phyloP scores from a whole-genome alignment of 2,888 invertebrate species.

The Abrostola tripartita region DNA sequence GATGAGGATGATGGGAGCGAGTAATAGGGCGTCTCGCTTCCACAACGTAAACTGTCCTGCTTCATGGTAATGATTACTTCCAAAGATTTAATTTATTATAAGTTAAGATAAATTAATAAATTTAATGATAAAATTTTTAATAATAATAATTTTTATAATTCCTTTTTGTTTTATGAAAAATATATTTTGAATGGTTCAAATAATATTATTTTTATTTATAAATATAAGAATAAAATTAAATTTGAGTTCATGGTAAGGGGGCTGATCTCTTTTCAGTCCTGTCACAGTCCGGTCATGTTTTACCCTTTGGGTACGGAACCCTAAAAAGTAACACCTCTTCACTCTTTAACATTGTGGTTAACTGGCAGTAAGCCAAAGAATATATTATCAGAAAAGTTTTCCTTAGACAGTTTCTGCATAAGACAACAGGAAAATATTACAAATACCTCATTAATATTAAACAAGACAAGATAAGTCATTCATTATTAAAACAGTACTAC shows the following conservation, averaged over 20 bases:
- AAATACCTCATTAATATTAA: too few species aligned
- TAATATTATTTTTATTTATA: constrained; percentile 85
- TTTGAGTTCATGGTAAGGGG: too few species aligned
- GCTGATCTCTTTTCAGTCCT: too few species aligned
- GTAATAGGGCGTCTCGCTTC: too few species aligned
- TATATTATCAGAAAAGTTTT: background rate
- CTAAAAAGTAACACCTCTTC: too few species aligned
- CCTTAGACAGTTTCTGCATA: background rate
- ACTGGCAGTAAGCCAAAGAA: background rate
- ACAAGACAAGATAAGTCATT: too few species aligned
- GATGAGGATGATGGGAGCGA: too few species aligned
- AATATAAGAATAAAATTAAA: constrained; percentile 70
- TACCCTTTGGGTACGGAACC: too few species aligned
- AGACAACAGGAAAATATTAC: constrained; percentile 2
- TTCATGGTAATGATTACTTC: constrained; percentile 90
- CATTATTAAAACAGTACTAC: too few species aligned
- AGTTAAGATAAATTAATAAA: constrained; percentile 37
- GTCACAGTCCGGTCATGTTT: too few species aligned
- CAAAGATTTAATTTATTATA: constrained; percentile 87
- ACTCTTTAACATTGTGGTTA: background rate
- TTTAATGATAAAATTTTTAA: constrained; percentile 87
- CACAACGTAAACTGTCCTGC: too few species aligned
- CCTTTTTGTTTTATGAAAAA: constrained; percentile 84
- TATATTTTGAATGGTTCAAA: constrained; percentile 87
- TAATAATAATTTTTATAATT: constrained; percentile 83